phyloP scores from a whole-genome alignment of 2,797 vertebrate genomes.

The Myotis pilosus region DNA sequence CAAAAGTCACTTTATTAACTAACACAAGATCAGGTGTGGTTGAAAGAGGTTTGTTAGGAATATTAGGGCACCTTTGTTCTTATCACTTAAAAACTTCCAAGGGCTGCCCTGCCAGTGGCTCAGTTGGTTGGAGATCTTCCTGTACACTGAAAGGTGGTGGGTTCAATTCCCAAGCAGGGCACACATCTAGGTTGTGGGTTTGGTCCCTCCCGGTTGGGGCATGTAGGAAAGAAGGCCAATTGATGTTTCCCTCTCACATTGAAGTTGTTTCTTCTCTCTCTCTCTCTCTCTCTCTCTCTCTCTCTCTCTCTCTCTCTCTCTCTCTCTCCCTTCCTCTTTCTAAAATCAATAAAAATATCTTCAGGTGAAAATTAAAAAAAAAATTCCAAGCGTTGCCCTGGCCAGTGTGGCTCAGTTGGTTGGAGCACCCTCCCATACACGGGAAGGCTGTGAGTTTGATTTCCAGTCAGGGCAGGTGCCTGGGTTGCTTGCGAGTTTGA shows the following conservation, averaged over 20 bases:
- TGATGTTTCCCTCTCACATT: neutral
- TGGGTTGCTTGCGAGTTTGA: no score
- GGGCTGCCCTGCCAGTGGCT: neutral
- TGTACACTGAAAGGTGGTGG: neutral
- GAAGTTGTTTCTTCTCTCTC: neutral
- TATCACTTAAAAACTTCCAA: neutral
- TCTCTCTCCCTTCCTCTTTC: neutral
- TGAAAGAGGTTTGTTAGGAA: neutral
- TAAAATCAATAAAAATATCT: neutral
- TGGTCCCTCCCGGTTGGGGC: neutral
- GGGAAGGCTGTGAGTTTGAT: no score
- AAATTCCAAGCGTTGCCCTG: neutral
- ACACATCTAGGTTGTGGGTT: neutral
- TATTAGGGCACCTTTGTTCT: neutral
- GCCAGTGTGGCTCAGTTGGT: no score
- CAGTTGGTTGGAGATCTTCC: neutral
- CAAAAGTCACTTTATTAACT: neutral
- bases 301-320: neutral
- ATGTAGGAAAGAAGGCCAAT: neutral
- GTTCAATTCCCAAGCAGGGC: neutral
- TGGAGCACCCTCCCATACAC: no score
- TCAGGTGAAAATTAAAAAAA: neutral
- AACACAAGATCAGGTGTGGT: neutral
- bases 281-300: neutral
- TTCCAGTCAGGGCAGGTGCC: no score